Evolutionary conservation across 2,113 vertebrate genomes (phyloP), one percentile per base, ranked within the genome.

Genomic region (Hydropotes inermis): DNA sequence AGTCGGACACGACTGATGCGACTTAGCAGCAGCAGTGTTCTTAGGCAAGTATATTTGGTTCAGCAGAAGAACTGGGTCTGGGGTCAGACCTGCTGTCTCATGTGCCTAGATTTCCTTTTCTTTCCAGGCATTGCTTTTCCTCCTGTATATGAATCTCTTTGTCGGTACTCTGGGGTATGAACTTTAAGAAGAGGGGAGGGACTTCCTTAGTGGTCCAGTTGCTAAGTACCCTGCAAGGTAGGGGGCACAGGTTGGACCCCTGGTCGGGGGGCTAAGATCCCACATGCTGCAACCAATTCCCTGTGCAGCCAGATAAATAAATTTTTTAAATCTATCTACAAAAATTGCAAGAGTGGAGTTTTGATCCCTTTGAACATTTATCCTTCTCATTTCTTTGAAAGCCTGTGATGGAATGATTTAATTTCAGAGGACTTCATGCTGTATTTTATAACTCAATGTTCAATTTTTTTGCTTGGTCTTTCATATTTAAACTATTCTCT

Each of bases 341-440:
- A 78, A 78, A 78, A 45, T 16, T 8, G 1, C 39, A 78, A 30
- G 74, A 78, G 43, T 28, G 39, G 43, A 55, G 2, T 55, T 28
- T 28, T 6, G 3, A 8, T 33, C 11, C 13, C 9, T 15, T 43
- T 45, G 60, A 88, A 79, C 4, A 16, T 58, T 70, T 91, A 92
- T 76, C 47, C 54, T 82, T 45, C 16, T 45, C 5, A 16, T 85
- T 95, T 97, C 88, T 95, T 60, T 81, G 50, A 83, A 94, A 89
- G 19, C 47, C 27, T 45, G 2, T n/a, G 16, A 16, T 74, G 87
- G 25, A 13, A 83, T 82, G 54, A 61, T 50, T 96, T 82, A 60
- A 94, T 96, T 92, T 97, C n/a, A 61, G 21, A 95, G 84, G 36
- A 70, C 57, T 96, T 95, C 87, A 64, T 88, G 78, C 57, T 86